These are phyloP conservation scores for Drosophila simulans DNA, from an alignment of 1,140 invertebrate genomes.

Conservation along the genomic window DNA sequence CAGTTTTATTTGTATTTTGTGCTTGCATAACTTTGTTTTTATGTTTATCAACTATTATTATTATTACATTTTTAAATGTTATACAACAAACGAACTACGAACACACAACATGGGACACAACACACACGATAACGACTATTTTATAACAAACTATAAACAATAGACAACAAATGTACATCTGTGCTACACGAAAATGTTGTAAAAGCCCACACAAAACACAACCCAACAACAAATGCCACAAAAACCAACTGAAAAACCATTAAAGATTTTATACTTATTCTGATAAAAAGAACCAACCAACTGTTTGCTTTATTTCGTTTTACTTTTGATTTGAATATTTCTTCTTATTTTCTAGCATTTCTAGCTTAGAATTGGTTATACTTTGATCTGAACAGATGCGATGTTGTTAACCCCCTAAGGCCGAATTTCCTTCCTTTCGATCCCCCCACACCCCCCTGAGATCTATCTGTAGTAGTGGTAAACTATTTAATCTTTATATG, in stretches of 20 bases:
- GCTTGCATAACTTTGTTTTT: constrained; percentile 76
- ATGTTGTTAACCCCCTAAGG: constrained; percentile 23
- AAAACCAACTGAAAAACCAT: constrained; percentile 69
- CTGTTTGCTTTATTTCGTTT: constrained; percentile 45
- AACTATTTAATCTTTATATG: constrained; percentile 51
- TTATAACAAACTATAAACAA: constrained; percentile 28
- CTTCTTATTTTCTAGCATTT: constrained; percentile 38
- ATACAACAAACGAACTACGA: constrained; percentile 54
- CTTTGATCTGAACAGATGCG: constrained; percentile 34
- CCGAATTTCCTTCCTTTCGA: constrained; percentile 14
- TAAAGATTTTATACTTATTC: constrained; percentile 75
- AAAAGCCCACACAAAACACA: constrained; percentile 47
- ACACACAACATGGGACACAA: constrained; percentile 40
- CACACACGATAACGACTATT: constrained; percentile 25
- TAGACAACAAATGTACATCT: constrained; percentile 24
- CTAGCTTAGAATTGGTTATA: not conserved
- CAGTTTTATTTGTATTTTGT: constrained; percentile 65
- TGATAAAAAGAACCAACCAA: constrained; percentile 43
- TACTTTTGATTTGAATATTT: constrained; percentile 13
- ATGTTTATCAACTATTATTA: constrained; percentile 71
- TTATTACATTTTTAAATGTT: constrained; percentile 78
- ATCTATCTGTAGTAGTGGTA: constrained; percentile 27
- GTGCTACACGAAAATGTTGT: constrained; percentile 60
- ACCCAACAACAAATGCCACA: constrained; percentile 61
- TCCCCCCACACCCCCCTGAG: not conserved